Percentiles rank a stretch among this genome's conserved stretches.
These are phyloP conservation scores for Zosterops lateralis DNA, from an alignment of 2,113 vertebrate genomes.

Conservation along the genomic window DNA sequence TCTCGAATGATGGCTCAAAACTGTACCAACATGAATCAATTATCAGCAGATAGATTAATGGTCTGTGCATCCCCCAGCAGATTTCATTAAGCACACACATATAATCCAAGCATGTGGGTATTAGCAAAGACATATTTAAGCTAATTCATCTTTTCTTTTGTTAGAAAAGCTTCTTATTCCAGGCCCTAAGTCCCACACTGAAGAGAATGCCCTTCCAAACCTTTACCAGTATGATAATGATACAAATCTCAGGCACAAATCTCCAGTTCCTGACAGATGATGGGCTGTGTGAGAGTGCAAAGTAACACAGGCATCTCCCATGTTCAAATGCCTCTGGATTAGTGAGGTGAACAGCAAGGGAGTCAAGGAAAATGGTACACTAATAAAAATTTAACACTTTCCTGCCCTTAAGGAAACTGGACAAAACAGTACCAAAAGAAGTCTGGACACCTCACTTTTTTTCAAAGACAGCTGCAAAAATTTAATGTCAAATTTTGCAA, in stretches of 20 bases:
- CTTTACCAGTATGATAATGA: constrained; percentile 61
- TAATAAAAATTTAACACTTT: constrained; percentile 68
- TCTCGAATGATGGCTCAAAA: constrained; percentile 29
- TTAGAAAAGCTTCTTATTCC: constrained; percentile 52
- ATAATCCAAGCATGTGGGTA: not conserved
- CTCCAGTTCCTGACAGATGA: constrained; percentile 69
- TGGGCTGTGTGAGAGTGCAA: constrained; percentile 47
- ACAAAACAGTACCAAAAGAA: constrained; percentile 16
- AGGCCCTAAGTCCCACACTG: constrained; percentile 49
- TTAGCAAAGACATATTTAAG: not conserved
- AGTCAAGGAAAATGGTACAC: constrained; percentile 62
- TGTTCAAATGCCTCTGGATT: constrained; percentile 65
- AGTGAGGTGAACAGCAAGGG: constrained; percentile 71
- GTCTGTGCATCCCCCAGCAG: not conserved
- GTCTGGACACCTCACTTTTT: constrained; percentile 23
- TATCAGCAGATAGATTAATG: constrained; percentile 1
- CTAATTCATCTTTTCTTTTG: constrained; percentile 13
- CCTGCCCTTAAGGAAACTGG: constrained; percentile 23
- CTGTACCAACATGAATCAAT: not conserved
- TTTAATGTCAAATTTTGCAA: not conserved
- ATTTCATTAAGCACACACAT: not conserved
- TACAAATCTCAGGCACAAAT: constrained; percentile 69
- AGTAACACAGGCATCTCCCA: constrained; percentile 65
- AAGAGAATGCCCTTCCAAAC: constrained; percentile 67
- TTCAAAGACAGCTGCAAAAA: constrained; percentile 41